These are phyloP conservation scores for Ostrea denselamellosa DNA, from an alignment of 1,140 invertebrate genomes.

Conservation along the genomic window DNA sequence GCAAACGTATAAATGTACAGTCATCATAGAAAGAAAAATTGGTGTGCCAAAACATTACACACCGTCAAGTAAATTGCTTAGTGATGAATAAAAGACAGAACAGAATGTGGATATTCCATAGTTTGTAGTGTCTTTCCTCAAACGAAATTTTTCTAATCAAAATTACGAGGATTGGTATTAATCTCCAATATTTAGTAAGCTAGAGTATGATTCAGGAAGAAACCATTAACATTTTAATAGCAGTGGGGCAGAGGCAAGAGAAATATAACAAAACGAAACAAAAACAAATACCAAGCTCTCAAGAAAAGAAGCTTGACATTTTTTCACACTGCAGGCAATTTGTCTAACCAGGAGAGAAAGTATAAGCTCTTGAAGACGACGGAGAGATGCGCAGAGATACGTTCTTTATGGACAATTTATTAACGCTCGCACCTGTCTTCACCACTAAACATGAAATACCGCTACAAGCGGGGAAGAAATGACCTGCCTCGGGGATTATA, in stretches of 20 bases:
- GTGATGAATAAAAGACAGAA: not conserved
- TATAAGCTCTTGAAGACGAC: not conserved
- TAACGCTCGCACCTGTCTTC: slow-evolving; percentile 8
- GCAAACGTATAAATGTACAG: too few species aligned
- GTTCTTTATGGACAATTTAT: slow-evolving; percentile 30
- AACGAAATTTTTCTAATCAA: too few species aligned
- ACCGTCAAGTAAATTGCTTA: too few species aligned
- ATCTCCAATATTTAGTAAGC: too few species aligned
- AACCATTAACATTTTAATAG: too few species aligned
- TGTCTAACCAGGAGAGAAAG: slow-evolving; percentile 4
- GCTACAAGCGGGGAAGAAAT: slow-evolving; percentile 15
- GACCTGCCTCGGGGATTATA: slow-evolving; percentile 9
- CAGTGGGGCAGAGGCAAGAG: too few species aligned
- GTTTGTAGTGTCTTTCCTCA: not conserved
- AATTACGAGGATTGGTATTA: too few species aligned
- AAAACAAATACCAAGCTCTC: not conserved
- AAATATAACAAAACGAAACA: too few species aligned
- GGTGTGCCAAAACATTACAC: too few species aligned
- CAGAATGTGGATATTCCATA: too few species aligned
- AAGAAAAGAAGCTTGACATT: not conserved
- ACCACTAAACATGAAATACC: slow-evolving; percentile 5
- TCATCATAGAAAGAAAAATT: too few species aligned
- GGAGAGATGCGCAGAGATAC: not conserved
- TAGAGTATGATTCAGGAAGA: too few species aligned
- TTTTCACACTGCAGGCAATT: not conserved